A percentile compares a stretch with the other conserved stretches of the same genome.
Evolutionary conservation across 2,797 vertebrate species (phyloP).

Genomic region (Naso thynnoides): DNA sequence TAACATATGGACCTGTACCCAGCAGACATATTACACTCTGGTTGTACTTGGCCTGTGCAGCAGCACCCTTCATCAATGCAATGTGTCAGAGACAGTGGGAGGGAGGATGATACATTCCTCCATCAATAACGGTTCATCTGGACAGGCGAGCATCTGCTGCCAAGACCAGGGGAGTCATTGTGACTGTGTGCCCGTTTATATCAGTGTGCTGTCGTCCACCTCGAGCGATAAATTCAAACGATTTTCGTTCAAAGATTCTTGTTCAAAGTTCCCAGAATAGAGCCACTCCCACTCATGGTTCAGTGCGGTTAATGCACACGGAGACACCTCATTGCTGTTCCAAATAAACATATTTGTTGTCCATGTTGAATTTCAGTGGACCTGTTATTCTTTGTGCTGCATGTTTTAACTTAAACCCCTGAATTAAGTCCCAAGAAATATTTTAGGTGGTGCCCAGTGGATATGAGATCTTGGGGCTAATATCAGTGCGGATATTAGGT

Average conservation of each 20-base stretch:
- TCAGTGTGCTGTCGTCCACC: slow-evolving; percentile 25
- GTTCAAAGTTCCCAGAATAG: slow-evolving; percentile 30
- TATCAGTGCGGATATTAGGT: too few species aligned
- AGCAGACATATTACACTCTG: slow-evolving; percentile 21
- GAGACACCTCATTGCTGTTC: slow-evolving; percentile 6
- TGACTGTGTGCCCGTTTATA: slow-evolving; percentile 23
- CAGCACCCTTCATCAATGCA: slow-evolving; percentile 58
- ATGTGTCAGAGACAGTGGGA: slow-evolving; percentile 67
- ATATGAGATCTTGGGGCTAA: too few species aligned
- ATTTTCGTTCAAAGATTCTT: background rate
- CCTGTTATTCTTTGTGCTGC: background rate
- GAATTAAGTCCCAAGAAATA: too few species aligned
- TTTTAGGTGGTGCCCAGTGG: too few species aligned
- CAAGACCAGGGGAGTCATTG: slow-evolving; percentile 49
- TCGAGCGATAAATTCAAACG: slow-evolving; percentile 32
- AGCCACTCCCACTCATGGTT: slow-evolving; percentile 12
- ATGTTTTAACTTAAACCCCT: too few species aligned
- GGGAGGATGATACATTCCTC: slow-evolving; percentile 69
- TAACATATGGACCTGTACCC: slow-evolving; percentile 12
- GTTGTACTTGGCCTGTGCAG: slow-evolving; percentile 36
- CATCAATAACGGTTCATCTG: slow-evolving; percentile 75
- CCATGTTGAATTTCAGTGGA: background rate
- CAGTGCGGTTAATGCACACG: slow-evolving; percentile 18
- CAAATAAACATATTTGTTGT: slow-evolving; percentile 1
- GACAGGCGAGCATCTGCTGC: slow-evolving; percentile 65